Conservation (phyloP, 2,797 vertebrate species). For the Gephyroberyx darwinii region DNA sequence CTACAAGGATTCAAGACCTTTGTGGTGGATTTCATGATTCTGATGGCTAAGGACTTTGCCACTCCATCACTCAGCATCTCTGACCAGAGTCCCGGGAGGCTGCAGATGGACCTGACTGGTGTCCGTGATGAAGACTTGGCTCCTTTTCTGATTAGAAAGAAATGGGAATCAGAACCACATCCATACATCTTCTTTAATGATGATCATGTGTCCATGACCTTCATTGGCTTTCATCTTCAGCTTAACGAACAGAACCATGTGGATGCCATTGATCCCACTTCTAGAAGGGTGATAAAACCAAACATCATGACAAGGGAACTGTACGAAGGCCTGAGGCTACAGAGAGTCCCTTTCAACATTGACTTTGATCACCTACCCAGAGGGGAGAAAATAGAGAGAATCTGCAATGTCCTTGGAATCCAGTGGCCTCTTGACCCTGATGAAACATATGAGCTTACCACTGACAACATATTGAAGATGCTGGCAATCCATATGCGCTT, state of each 20-base stretch:
- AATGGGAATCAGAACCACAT: slow-evolving; percentile 95
- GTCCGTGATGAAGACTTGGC: slow-evolving; percentile 86
- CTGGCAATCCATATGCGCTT: slow-evolving; percentile 97
- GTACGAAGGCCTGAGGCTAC: slow-evolving; percentile 82
- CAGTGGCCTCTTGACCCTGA: slow-evolving; percentile 90
- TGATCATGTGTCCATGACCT: slow-evolving; percentile 92
- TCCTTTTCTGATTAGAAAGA: slow-evolving; percentile 90
- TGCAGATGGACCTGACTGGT: slow-evolving; percentile 67
- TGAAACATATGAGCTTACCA: slow-evolving; percentile 93
- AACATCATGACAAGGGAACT: slow-evolving; percentile 85
- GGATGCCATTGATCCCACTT: slow-evolving; percentile 86
- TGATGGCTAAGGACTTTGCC: slow-evolving; percentile 97
- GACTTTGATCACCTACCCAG: slow-evolving; percentile 88
- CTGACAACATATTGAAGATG: slow-evolving; percentile 94
- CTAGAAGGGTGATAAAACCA: slow-evolving; percentile 81
- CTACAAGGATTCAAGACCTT: slow-evolving; percentile 93
- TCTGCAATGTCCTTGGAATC: slow-evolving; percentile 90
- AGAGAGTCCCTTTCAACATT: slow-evolving; percentile 91
- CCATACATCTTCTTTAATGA: slow-evolving; percentile 96
- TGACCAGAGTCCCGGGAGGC: slow-evolving; percentile 89
- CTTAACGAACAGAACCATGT: slow-evolving; percentile 65
- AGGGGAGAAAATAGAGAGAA: slow-evolving; percentile 86
- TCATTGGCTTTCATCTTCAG: slow-evolving; percentile 93
- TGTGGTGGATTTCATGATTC: slow-evolving; percentile 95
- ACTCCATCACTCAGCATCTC: slow-evolving; percentile 92